Base-by-base conservation (phyloP, 2,113 vertebrate species). In the Coptodon bakossiorum region DNA sequence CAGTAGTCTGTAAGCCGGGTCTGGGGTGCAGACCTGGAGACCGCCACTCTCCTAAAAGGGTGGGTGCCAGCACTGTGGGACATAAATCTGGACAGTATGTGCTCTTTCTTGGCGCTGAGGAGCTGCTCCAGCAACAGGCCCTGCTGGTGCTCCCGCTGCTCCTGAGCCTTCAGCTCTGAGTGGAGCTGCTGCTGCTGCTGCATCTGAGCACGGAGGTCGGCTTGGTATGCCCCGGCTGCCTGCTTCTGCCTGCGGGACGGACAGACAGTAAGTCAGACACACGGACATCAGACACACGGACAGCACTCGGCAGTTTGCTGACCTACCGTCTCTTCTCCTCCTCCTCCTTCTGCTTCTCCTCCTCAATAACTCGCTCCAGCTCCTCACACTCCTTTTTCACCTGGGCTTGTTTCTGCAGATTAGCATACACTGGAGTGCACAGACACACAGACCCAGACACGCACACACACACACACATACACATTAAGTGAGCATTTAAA, bases 201-300 rank as follows among this genome's bases (percentile, higher is more conserved):
- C 1, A 98, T 95, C 79, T 99, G 98, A 91, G 95, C 94, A 52
- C 81, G 53, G 19, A 99, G 97, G 7, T 97, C 96, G 3, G 95
- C 91, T 91, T 85, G 94, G 66, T 98, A 96, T 8, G 96, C 93
- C 76, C 90, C 94, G 5, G 88, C 82, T 40, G 87, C 86, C 54
- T 81, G 81, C 34, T 73, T 83, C 88, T 91, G 95, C 11, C 98
- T 99, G 85, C 12, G 61, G 61, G 24, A 54, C 0, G 7, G 14
- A 12, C 59, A 76, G 24, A 76, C 68, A 48, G 31, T 66, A n/a
- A 7, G 56, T 48, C 68, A 76, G 40, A 48, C 43, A 13, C n/a
- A 36, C 3, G 19, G 13, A 52, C 13, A 22, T 24, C 50, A 57
- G 56, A 63, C 50, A 50, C 40, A 24, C 4, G 2, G 1, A 45